A percentile compares a stretch with the other conserved stretches of the same genome.
Conservation (phyloP, 2,888 invertebrate genomes). For the Gastrophysa polygoni region DNA sequence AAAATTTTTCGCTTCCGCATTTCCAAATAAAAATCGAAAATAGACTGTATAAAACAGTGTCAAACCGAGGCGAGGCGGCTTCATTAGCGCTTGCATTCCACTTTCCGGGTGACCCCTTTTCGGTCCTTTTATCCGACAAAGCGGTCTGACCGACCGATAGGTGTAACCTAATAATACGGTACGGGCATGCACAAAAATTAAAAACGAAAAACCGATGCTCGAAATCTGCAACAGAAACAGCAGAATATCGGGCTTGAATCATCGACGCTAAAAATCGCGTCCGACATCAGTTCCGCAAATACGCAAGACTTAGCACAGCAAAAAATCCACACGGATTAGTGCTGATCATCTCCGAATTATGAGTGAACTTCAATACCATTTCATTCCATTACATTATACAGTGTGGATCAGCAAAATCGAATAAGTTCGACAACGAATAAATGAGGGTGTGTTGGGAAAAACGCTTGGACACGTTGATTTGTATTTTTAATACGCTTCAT, state of each 20-base stretch:
- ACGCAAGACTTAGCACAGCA: no score
- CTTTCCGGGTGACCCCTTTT: slow-evolving; percentile 27
- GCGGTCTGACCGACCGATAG: slow-evolving; percentile 30
- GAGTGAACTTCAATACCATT: no score
- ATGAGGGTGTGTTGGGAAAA: no score
- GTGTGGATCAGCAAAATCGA: no score
- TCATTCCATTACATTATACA: no score
- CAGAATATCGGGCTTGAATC: slow-evolving; percentile 37
- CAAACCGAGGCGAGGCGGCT: slow-evolving; percentile 30
- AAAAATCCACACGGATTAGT: no score
- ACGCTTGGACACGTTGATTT: no score
- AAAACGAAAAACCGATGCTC: slow-evolving; percentile 26
- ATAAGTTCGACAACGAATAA: no score
- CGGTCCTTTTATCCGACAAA: slow-evolving; percentile 31
- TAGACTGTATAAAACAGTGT: slow-evolving; percentile 30
- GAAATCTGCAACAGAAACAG: slow-evolving; percentile 31
- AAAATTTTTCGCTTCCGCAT: slow-evolving; percentile 28
- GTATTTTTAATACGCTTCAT: no score
- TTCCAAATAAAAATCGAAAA: slow-evolving; percentile 27
- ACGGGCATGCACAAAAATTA: slow-evolving; percentile 25
- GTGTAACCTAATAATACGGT: slow-evolving; percentile 35
- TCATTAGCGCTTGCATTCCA: slow-evolving; percentile 31
- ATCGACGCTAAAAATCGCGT: slow-evolving; percentile 39
- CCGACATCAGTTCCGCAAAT: background rate
- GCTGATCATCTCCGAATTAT: no score